These are phyloP conservation scores for Gadopsis marmoratus DNA, from an alignment of 2,797 vertebrate genomes.

Conservation along the genomic window DNA sequence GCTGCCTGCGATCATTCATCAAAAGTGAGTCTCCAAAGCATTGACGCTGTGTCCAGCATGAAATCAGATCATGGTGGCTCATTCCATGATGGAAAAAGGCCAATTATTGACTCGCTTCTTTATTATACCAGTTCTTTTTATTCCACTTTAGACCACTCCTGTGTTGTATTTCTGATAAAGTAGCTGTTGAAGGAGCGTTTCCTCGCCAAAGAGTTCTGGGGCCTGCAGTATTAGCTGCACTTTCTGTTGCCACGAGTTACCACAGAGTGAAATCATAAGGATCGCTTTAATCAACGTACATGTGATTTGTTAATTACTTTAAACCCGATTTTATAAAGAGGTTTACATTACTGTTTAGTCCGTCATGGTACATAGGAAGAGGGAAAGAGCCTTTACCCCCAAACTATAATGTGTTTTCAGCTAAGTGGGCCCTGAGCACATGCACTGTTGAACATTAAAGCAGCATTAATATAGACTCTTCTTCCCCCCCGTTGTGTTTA, in stretches of 20 bases:
- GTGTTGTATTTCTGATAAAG: not conserved
- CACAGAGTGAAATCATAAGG: not conserved
- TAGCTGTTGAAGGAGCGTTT: not conserved
- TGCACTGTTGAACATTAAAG: conserved; percentile 22
- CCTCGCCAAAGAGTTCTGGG: not conserved
- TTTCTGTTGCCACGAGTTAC: not conserved
- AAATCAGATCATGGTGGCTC: not conserved
- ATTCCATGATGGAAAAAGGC: not conserved
- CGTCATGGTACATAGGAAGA: not conserved
- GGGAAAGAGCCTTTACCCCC: too few relatives aligned
- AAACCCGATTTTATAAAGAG: not conserved
- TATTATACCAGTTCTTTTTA: not conserved
- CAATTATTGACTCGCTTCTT: not conserved
- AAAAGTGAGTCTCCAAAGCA: not conserved
- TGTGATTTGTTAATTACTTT: not conserved
- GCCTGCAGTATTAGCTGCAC: not conserved
- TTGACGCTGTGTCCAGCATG: not conserved
- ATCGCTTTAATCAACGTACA: not conserved
- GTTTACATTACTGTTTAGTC: not conserved
- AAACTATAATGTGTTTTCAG: not conserved
- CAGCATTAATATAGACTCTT: conserved; percentile 3
- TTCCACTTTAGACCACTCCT: not conserved
- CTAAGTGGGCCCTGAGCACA: conserved; percentile 15
- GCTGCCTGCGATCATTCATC: not conserved
- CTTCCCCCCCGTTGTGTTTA: not conserved